These are phyloP conservation scores for Staurois parvus DNA, from an alignment of 2,797 vertebrate species.

Conservation along the genomic window DNA sequence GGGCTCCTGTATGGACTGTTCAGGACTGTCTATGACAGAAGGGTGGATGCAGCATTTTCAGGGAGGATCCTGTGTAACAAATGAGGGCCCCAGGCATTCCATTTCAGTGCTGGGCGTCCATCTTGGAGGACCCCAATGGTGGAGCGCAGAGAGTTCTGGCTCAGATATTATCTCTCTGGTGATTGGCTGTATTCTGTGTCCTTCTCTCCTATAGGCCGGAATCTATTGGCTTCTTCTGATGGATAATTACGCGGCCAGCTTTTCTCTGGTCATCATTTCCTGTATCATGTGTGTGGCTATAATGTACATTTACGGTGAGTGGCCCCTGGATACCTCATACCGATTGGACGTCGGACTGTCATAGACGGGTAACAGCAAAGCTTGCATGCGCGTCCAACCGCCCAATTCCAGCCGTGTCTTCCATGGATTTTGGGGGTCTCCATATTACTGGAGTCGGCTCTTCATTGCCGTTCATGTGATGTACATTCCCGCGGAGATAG, in stretches of 20 bases:
- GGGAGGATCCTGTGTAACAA: no score
- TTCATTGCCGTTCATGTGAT: no score
- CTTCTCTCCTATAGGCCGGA: constrained; percentile 82
- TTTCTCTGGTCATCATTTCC: constrained; percentile 96
- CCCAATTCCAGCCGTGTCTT: no score
- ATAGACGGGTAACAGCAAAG: no score
- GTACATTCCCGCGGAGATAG: no score
- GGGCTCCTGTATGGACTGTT: no score
- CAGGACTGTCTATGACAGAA: no score
- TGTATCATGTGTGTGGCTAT: constrained; percentile 98
- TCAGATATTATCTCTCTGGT: background rate
- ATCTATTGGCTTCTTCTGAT: constrained; percentile 98
- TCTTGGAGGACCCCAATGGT: background rate
- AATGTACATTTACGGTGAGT: constrained; percentile 97
- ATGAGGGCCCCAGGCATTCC: no score
- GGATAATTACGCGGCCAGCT: constrained; percentile 98
- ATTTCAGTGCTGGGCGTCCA: background rate
- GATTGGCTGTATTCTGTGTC: background rate
- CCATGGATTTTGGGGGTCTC: no score
- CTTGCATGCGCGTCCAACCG: no score
- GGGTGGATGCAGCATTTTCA: no score
- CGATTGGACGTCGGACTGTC: background rate
- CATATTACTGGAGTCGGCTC: no score
- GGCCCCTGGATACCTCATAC: background rate
- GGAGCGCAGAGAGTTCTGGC: background rate